Base-by-base conservation (phyloP, 2,113 vertebrate species). In the Dasypus novemcinctus region DNA sequence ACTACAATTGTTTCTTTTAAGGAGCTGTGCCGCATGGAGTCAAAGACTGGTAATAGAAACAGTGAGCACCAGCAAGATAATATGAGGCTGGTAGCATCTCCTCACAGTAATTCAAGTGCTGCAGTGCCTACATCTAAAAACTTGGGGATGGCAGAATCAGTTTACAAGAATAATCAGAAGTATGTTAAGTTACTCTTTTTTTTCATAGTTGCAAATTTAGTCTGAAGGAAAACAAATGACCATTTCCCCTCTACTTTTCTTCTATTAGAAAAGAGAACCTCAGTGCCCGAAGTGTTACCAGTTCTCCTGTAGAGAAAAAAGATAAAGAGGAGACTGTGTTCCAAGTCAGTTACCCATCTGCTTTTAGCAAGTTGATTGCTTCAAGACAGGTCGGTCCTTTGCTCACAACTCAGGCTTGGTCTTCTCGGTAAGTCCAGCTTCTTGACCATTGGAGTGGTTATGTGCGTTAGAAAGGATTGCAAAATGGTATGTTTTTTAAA, bases 281-380 rank as follows among this genome's bases (percentile, higher is more conserved):
- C 31, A 96, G 93, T 95, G 96, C 98, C 95, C 98, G 98, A 76
- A 99, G 98, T 21, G 33, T 96, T 91, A 97, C 97, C 27, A 98
- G 98, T 75, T 99, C 99, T 49, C 98, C 99, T 7, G 85, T 98
- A 49, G 99, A 99, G 85, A 98, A 98, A 94, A 98, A 94, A 59
- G 98, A 99, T 38, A 98, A 97, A 95, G 98, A 98, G 68, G 98
- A 98, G 76, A 96, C 89, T 41, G 95, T 98, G 17, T 99, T 99
- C 98, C 99, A 99, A 96, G 98, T 99, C 92, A 99, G 99, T 98
- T 99, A 99, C 2, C 99, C 99, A 0, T 99, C 99, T 31, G 99
- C 99, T 96, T 99, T 99, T 97, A 99, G 99, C 98, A 99, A 99
- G 95, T 52, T 99, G 95, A 98, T 99, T 0, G 98, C 98, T 46